Evolutionary conservation across 2,888 invertebrate genomes (phyloP).

Genomic region (Microplitis manilae): DNA sequence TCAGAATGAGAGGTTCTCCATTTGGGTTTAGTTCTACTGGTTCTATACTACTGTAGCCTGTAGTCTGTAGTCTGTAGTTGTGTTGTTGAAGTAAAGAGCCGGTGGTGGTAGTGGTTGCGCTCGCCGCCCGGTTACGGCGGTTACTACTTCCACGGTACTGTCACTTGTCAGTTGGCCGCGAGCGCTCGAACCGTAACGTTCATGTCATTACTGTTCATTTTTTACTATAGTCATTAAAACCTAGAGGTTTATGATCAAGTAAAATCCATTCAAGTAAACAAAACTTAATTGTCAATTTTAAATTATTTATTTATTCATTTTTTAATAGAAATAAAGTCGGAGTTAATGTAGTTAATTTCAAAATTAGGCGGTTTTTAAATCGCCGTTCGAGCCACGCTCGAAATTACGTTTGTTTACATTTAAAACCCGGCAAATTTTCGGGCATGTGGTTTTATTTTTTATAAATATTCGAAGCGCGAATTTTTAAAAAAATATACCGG

Average conservation of each 20-base stretch:
- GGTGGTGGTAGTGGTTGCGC: conserved; percentile 49
- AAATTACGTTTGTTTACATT: conserved; percentile 6
- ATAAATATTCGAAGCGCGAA: neutral
- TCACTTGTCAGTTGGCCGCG: conserved; percentile 65
- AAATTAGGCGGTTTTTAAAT: conserved; percentile 26
- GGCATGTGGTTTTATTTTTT: neutral
- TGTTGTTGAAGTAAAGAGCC: conserved; percentile 3
- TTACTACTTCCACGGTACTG: conserved; percentile 51
- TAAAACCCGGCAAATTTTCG: neutral
- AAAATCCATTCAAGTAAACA: no score
- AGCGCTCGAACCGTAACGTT: conserved; percentile 55
- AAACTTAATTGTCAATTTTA: neutral
- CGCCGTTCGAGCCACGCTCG: conserved; percentile 3
- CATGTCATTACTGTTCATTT: conserved; percentile 26
- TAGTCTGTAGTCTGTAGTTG: conserved; percentile 24
- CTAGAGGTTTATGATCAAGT: no score
- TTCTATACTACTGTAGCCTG: neutral
- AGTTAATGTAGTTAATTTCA: neutral
- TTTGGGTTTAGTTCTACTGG: neutral
- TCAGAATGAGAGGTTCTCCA: neutral
- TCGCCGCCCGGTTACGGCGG: conserved; percentile 51
- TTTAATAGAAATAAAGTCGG: neutral
- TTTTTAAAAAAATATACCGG: neutral
- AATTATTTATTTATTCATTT: neutral
- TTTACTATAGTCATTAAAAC: neutral